phyloP scores from a whole-genome alignment of 2,888 invertebrate species.

The Lymantria monacha region DNA sequence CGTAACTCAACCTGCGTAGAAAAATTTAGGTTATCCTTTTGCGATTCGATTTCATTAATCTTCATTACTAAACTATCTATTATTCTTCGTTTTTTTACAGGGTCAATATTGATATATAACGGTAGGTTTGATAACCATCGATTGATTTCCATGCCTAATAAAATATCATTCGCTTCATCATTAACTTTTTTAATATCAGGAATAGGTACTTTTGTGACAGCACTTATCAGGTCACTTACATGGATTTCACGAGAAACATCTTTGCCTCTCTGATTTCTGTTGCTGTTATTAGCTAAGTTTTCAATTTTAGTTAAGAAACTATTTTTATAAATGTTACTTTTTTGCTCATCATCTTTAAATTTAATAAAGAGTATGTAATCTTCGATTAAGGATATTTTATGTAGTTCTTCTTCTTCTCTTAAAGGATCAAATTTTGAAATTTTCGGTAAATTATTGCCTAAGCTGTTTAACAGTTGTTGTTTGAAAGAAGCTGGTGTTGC shows the following conservation, averaged over 20 bases:
- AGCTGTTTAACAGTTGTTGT: constrained; percentile 47
- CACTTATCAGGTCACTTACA: constrained; percentile 42
- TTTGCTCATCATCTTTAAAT: constrained; percentile 46
- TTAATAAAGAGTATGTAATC: constrained; percentile 46
- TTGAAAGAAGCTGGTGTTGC: constrained; percentile 42
- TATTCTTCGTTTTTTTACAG: constrained; percentile 36
- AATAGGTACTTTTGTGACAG: constrained; percentile 51
- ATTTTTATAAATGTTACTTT: constrained; percentile 48
- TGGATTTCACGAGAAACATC: constrained; percentile 37
- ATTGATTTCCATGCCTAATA: constrained; percentile 54
- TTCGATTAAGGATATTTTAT: constrained; percentile 49
- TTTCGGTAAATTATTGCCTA: constrained; percentile 39
- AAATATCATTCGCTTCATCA: constrained; percentile 56
- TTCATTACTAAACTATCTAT: constrained; percentile 50
- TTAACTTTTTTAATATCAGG: constrained; percentile 47
- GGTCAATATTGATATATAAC: constrained; percentile 28
- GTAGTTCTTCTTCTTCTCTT: constrained; percentile 44
- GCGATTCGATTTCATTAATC: constrained; percentile 45
- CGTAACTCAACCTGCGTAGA: constrained; percentile 34
- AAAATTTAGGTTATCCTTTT: constrained; percentile 19
- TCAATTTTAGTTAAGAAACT: constrained; percentile 46
- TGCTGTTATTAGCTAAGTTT: constrained; percentile 33
- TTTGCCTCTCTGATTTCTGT: constrained; percentile 10
- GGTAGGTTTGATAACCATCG: constrained; percentile 61
- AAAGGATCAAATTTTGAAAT: neutral